Evolutionary conservation across 2,113 vertebrate species (phyloP).

Genomic region (Eonycteris spelaea): DNA sequence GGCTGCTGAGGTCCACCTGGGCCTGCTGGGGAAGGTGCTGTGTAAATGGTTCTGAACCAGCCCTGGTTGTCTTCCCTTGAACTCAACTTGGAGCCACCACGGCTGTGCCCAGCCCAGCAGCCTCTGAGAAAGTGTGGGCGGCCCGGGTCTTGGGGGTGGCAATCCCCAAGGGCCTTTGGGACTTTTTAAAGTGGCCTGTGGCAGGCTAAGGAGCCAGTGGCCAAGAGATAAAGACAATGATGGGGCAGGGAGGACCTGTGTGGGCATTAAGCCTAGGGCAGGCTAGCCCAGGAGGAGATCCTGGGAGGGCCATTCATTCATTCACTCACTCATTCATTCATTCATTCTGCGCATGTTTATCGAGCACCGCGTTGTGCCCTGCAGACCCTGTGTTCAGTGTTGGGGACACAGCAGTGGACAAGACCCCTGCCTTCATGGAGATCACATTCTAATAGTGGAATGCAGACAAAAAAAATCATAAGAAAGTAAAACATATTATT

Average conservation of each 20-base stretch:
- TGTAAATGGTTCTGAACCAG: background rate
- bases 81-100: background rate
- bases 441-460: background rate
- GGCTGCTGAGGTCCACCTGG: too few relatives aligned
- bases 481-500: background rate
- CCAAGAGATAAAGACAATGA: background rate
- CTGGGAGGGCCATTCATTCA: background rate
- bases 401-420: background rate
- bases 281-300: background rate
- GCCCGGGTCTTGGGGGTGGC: background rate
- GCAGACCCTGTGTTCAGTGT: background rate
- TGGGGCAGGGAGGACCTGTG: rapidly evolving
- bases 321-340: background rate
- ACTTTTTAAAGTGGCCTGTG: background rate
- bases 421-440: background rate
- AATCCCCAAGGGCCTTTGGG: background rate
- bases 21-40: background rate
- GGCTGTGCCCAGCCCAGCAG: background rate
- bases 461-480: background rate
- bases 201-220: background rate
- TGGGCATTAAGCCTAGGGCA: background rate
- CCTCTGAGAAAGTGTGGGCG: background rate
- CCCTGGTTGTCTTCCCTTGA: background rate
- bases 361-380: background rate
- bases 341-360: background rate